Evolutionary conservation across 2,113 vertebrate species (phyloP).

Genomic region (Hippocampus zosterae): DNA sequence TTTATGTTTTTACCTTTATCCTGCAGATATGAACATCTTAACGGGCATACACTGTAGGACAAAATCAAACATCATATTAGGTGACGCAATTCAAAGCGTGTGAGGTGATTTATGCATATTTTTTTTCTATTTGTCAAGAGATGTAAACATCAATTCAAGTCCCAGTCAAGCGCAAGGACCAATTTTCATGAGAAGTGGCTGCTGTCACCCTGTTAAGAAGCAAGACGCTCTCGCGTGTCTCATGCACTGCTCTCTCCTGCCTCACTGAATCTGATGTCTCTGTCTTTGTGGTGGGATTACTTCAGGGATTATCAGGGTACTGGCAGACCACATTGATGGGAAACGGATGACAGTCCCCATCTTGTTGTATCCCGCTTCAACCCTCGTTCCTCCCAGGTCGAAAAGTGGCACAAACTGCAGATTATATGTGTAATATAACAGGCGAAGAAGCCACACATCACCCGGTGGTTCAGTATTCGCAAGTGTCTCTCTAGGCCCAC

Average conservation of each 20-base stretch:
- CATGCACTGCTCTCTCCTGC: conserved; percentile 25
- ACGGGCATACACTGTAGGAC: not conserved
- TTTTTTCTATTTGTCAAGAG: conserved; percentile 23
- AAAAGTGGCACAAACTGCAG: conserved; percentile 58
- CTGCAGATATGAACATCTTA: not conserved
- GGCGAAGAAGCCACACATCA: conserved; percentile 59
- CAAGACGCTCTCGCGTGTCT: conserved; percentile 2
- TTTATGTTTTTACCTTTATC: conserved; percentile 1
- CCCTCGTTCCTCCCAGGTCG: conserved; percentile 40
- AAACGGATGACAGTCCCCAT: conserved; percentile 63
- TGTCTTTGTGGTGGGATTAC: conserved; percentile 63
- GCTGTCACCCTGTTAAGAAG: conserved; percentile 17
- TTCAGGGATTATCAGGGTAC: conserved; percentile 62
- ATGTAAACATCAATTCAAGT: conserved; percentile 33
- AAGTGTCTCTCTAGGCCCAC: conserved; percentile 42
- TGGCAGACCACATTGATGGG: conserved; percentile 60
- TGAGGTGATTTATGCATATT: conserved; percentile 12
- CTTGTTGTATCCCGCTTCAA: conserved; percentile 50
- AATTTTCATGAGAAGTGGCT: conserved; percentile 41
- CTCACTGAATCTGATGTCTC: conserved; percentile 45
- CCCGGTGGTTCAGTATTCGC: conserved; percentile 39
- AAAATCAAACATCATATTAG: not conserved
- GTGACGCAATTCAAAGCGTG: conserved; percentile 19
- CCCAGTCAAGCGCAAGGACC: conserved; percentile 24
- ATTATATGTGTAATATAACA: conserved; percentile 56